These are phyloP conservation scores for Sinocyclocheilus maitianheensis DNA, from an alignment of 2,113 vertebrate genomes.

Conservation along the genomic window DNA sequence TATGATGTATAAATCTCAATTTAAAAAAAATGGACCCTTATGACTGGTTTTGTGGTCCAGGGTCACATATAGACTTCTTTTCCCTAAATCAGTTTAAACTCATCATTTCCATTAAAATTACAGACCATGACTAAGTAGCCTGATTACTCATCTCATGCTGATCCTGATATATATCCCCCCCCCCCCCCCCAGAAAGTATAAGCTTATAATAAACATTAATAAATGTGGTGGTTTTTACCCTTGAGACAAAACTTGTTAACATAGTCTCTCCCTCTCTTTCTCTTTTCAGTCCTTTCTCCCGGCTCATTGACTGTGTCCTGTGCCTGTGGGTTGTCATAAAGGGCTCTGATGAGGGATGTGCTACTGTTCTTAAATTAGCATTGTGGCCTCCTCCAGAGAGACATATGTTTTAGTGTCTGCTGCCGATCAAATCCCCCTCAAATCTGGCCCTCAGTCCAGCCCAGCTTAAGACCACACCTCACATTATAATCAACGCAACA, in stretches of 20 bases:
- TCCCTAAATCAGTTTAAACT: no score
- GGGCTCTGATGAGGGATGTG: constrained; percentile 51
- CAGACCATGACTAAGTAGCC: background rate
- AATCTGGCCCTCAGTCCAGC: constrained; percentile 61
- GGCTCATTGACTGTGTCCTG: background rate
- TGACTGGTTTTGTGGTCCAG: no score
- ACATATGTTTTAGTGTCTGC: constrained; percentile 83
- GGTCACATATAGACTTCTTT: background rate
- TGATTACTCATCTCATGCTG: background rate
- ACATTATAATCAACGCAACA: constrained; percentile 65
- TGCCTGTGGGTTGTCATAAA: constrained; percentile 74
- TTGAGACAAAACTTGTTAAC: background rate
- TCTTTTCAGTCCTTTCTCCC: background rate
- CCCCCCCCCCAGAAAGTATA: background rate
- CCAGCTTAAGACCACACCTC: constrained; percentile 57
- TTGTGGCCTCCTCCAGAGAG: constrained; percentile 68
- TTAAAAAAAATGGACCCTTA: no score
- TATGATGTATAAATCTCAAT: no score
- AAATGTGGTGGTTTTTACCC: background rate
- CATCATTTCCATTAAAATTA: background rate
- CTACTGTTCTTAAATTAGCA: constrained; percentile 65
- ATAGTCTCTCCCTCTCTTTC: background rate
- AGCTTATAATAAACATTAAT: background rate
- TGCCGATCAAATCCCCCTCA: constrained; percentile 53
- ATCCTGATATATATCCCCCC: background rate